Percentiles rank a stretch among this genome's conserved stretches.
phyloP scores from a whole-genome alignment of 2,888 invertebrate species.

The Cephalotes varians region DNA sequence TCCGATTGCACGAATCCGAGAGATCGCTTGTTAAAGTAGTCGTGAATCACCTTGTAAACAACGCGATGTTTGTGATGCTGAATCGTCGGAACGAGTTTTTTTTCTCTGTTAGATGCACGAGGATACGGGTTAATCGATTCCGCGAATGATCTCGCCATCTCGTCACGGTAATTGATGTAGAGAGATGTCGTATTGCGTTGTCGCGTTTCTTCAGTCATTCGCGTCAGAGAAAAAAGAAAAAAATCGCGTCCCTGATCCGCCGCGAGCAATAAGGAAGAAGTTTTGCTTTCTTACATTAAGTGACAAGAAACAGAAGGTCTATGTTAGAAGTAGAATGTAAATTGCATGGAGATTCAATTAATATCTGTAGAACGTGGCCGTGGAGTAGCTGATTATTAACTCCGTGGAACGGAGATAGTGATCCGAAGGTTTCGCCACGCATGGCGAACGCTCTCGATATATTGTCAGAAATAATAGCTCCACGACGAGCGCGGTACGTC shows the following conservation, averaged over 20 bases:
- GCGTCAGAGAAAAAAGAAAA: neutral
- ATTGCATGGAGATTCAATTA: slow-evolving; percentile 15
- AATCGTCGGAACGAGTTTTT: neutral
- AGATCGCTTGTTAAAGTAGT: neutral
- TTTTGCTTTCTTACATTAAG: neutral
- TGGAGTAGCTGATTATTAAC: slow-evolving; percentile 19
- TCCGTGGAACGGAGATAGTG: slow-evolving; percentile 4
- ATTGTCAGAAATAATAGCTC: slow-evolving; percentile 9
- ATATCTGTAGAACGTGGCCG: neutral
- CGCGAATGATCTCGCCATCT: neutral
- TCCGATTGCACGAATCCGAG: neutral
- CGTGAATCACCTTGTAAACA: slow-evolving; percentile 23
- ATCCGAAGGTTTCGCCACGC: slow-evolving; percentile 7
- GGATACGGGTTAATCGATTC: slow-evolving; percentile 12
- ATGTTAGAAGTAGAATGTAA: slow-evolving; percentile 27
- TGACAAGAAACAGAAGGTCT: slow-evolving; percentile 21
- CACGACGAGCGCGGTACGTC: neutral
- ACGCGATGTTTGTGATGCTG: slow-evolving; percentile 3
- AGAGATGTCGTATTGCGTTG: neutral
- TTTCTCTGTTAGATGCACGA: neutral
- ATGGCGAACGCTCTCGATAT: neutral
- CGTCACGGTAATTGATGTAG: slow-evolving; percentile 17
- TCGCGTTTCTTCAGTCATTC: neutral
- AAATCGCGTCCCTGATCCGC: slow-evolving; percentile 1
- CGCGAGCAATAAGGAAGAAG: neutral